Conservation (phyloP, 2,797 vertebrate species). For the Myiothlypis coronata region DNA sequence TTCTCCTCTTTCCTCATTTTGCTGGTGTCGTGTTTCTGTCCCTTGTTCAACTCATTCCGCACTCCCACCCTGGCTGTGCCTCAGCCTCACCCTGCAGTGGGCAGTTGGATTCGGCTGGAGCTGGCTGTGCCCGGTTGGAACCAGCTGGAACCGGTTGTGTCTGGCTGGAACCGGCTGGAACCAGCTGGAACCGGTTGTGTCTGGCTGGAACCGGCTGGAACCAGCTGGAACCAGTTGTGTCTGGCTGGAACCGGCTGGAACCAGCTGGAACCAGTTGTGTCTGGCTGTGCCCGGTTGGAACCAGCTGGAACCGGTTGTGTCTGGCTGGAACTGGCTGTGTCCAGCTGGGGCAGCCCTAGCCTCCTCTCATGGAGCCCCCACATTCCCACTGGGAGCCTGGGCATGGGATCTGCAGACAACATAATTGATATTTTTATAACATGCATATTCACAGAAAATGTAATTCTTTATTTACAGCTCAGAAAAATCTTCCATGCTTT, state of each 20-base stretch:
- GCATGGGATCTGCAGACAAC: rapidly evolving
- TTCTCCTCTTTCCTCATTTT: too few species aligned
- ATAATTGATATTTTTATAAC: not conserved
- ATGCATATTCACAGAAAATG: not conserved
- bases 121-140: not conserved
- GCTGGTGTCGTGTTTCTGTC: not conserved
- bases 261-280: too few species aligned
- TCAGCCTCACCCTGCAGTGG: rapidly evolving
- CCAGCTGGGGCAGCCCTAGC: rapidly evolving
- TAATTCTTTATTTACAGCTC: not conserved
- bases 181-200: too few species aligned
- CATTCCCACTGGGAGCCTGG: rapidly evolving
- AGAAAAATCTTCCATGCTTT: not conserved
- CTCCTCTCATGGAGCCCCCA: rapidly evolving
- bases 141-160: too few species aligned
- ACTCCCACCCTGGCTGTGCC: rapidly evolving
- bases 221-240: not conserved
- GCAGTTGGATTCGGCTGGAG: rapidly evolving
- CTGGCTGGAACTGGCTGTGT: too few species aligned
- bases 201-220: not conserved
- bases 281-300: too few species aligned
- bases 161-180: rapidly evolving
- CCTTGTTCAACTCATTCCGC: not conserved
- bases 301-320: not conserved
- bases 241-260: too few species aligned